Percentiles rank a stretch among this genome's conserved stretches.
Evolutionary conservation across 2,888 invertebrate species (phyloP).

Genomic region (Euphydryas editha): DNA sequence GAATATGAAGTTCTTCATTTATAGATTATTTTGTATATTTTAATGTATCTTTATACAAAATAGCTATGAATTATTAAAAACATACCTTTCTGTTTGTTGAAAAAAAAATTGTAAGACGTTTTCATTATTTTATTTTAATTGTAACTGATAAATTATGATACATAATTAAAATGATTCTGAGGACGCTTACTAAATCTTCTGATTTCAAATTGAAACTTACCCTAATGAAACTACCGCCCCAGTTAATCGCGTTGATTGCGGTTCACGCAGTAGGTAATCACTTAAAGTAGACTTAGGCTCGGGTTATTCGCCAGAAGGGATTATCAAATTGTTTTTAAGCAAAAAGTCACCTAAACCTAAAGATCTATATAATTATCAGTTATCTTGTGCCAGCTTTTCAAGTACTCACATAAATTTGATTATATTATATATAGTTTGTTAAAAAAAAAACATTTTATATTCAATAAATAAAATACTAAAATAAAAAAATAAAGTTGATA

Average conservation of each 20-base stretch:
- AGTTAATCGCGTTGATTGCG: conserved; percentile 77
- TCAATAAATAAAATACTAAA: too few species aligned
- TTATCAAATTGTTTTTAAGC: conserved; percentile 17
- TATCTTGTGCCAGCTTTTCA: too few species aligned
- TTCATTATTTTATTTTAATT: background rate
- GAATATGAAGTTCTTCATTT: too few species aligned
- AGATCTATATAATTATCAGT: background rate
- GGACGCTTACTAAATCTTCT: conserved; percentile 5
- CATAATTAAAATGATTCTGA: conserved; percentile 13
- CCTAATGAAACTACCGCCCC: conserved; percentile 53
- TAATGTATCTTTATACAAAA: too few species aligned
- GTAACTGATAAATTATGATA: background rate
- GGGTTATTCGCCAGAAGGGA: conserved; percentile 15
- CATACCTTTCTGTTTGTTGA: too few species aligned
- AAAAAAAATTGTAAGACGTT: too few species aligned
- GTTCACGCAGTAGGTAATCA: conserved; percentile 71
- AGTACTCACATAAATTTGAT: too few species aligned
- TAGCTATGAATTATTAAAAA: too few species aligned
- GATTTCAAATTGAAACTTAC: conserved; percentile 17
- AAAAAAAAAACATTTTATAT: too few species aligned
- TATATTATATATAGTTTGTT: too few species aligned
- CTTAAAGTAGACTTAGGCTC: conserved; percentile 62
- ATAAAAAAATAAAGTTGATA: too few species aligned
- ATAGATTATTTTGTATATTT: too few species aligned
- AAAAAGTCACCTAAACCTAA: conserved; percentile 1